Evolutionary conservation across 2,113 vertebrate genomes (phyloP).

Genomic region (Amphiprion ocellaris): DNA sequence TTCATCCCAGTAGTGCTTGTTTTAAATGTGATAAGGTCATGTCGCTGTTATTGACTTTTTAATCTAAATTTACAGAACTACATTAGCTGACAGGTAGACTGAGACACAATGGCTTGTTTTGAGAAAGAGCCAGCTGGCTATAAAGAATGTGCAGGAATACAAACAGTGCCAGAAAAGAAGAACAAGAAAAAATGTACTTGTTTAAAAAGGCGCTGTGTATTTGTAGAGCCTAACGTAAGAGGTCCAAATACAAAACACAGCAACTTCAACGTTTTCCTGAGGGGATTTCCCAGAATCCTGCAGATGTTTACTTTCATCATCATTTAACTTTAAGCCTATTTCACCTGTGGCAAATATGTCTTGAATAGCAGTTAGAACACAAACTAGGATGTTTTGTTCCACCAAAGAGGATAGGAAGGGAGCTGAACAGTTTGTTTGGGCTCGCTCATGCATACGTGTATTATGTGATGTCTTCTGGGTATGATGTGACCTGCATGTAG

Average conservation of each 20-base stretch:
- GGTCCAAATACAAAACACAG: constrained; percentile 18
- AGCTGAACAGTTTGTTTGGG: constrained; percentile 23
- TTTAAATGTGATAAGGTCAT: constrained; percentile 27
- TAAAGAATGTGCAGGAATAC: not conserved
- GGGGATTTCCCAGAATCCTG: constrained; percentile 39
- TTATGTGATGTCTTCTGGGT: constrained; percentile 29
- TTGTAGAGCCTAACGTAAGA: constrained; percentile 1
- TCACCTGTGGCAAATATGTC: constrained; percentile 20
- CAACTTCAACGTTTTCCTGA: constrained; percentile 10
- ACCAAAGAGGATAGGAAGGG: constrained; percentile 1
- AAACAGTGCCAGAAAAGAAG: constrained; percentile 9
- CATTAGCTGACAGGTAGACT: constrained; percentile 11
- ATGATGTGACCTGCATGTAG: constrained; percentile 19
- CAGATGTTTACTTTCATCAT: constrained; percentile 13
- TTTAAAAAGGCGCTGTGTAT: constrained; percentile 3
- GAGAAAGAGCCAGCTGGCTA: constrained; percentile 2
- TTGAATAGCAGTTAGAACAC: constrained; percentile 7
- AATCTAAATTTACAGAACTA: constrained; percentile 12
- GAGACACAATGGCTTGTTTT: not conserved
- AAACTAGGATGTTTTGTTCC: not conserved
- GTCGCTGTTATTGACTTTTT: constrained; percentile 15
- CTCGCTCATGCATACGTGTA: constrained; percentile 44
- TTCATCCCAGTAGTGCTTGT: constrained; percentile 24
- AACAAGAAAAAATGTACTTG: not conserved
- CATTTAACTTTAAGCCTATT: constrained; percentile 19